Base-by-base conservation (phyloP, 2,113 vertebrate species). In the Paralichthys olivaceus region DNA sequence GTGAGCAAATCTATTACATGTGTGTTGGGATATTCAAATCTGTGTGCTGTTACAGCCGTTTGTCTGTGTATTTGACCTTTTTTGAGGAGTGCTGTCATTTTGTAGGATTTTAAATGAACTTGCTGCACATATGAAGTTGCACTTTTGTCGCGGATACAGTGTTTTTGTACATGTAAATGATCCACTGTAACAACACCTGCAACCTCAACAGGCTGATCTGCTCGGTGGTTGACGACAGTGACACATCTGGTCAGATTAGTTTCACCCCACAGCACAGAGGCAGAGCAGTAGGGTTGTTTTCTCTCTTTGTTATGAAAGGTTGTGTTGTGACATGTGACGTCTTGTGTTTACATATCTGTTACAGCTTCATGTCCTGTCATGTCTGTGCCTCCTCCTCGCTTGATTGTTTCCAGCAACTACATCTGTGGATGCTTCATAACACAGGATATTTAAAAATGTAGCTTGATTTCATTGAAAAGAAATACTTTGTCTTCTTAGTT, bases 121-220 rank as follows among this genome's bases (percentile, higher is more conserved):
- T 45, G 14, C 14, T 45, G 43, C 2, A 45, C 43, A 17, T 67
- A 12, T 12, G 1, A 12, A 40, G 2, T 9, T 40, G 3, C 3
- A 12, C 37, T 9, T 40, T 40, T 40, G 45, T 55, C 20, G 67
- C 62, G 25, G 76, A 26, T 62, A 29, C 55, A 28, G 28, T 59
- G 76, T 72, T 75, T 66, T n/a, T 53, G 37, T 62, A 17, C 19
- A 32, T n/a, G 13, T 65, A 43, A 65, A 64, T 28, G 40, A 60
- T 23, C 7, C 8, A 51, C 6, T 19, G 25, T 3, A 40, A 22
- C 7, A 2, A 20, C 11, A 49, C 19, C 19, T 13, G 54, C 12
- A 26, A 25, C 12, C 14, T 26, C 22, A 56, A 25, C 54, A 56
- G 54, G 23, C n/a, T 17, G 15, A 13, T 19, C 47, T 49, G 47